phyloP scores from a whole-genome alignment of 2,113 vertebrate species.

The Ciconia maguari region DNA sequence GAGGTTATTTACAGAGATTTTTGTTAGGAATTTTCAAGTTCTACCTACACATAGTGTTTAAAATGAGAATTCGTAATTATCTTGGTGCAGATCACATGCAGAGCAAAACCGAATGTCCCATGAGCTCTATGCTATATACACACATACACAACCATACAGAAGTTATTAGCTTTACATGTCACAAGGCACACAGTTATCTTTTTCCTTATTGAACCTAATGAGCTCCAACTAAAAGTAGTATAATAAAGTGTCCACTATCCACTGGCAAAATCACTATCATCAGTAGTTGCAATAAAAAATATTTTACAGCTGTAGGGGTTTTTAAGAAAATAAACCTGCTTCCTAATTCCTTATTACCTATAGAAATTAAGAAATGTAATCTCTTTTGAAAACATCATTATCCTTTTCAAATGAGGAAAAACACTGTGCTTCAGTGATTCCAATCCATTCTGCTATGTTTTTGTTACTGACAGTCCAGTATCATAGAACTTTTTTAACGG shows the following conservation, averaged over 20 bases:
- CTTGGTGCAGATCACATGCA: neutral
- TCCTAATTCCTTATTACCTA: neutral
- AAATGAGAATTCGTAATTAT: neutral
- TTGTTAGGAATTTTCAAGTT: neutral
- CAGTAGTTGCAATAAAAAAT: neutral
- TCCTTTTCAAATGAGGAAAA: neutral
- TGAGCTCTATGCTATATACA: neutral
- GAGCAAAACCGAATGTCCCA: neutral
- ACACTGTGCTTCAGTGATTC: neutral
- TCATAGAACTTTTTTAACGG: neutral
- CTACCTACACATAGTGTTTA: neutral
- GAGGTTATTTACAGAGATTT: neutral
- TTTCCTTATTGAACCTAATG: neutral
- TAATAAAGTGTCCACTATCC: neutral
- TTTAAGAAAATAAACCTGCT: neutral
- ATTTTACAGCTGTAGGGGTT: neutral
- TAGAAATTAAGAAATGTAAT: neutral
- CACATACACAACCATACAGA: neutral
- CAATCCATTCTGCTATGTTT: neutral
- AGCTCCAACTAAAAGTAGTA: neutral
- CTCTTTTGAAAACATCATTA: neutral
- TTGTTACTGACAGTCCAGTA: neutral
- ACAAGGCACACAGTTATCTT: neutral
- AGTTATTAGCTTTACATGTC: neutral
- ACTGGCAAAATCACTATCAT: neutral